These are phyloP conservation scores for Stenodera caucasica DNA, from an alignment of 2,888 invertebrate species.

Conservation along the genomic window DNA sequence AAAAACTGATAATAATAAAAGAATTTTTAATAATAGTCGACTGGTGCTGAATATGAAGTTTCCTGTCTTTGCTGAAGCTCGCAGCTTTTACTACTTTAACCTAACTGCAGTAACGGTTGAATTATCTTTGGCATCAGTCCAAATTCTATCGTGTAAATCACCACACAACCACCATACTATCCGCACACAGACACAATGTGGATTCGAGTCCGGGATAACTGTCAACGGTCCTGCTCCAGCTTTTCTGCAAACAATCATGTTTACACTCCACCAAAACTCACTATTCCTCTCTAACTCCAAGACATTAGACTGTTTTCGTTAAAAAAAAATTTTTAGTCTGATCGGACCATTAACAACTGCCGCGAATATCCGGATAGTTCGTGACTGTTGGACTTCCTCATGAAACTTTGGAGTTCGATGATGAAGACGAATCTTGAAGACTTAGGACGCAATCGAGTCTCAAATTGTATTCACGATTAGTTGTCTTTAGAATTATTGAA, in stretches of 20 bases:
- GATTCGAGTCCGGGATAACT: constrained; percentile 25
- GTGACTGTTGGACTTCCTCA: not conserved
- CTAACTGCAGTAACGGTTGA: constrained; percentile 10
- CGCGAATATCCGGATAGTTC: not conserved
- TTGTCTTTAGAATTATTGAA: too few relatives aligned
- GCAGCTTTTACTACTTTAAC: constrained; percentile 30
- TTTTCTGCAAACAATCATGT: constrained; percentile 22
- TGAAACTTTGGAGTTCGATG: not conserved
- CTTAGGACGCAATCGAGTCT: not conserved
- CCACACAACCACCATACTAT: constrained; percentile 28
- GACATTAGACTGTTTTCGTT: constrained; percentile 6
- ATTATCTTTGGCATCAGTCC: constrained; percentile 39
- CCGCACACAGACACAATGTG: constrained; percentile 20
- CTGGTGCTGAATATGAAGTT: constrained; percentile 29
- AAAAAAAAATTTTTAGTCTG: too few relatives aligned
- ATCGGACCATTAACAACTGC: not conserved
- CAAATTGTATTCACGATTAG: too few relatives aligned
- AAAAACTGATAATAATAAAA: not conserved
- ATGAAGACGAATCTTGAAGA: not conserved
- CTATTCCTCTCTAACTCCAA: constrained; percentile 6
- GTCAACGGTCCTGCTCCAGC: constrained; percentile 19
- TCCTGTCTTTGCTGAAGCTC: constrained; percentile 30
- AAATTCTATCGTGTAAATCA: constrained; percentile 44
- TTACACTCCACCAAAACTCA: constrained; percentile 20
- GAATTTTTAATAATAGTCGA: not conserved